Evolutionary conservation across 1,140 invertebrate species (phyloP), one percentile per base, ranked within the genome.

Genomic region (Drosophila sproati): DNA sequence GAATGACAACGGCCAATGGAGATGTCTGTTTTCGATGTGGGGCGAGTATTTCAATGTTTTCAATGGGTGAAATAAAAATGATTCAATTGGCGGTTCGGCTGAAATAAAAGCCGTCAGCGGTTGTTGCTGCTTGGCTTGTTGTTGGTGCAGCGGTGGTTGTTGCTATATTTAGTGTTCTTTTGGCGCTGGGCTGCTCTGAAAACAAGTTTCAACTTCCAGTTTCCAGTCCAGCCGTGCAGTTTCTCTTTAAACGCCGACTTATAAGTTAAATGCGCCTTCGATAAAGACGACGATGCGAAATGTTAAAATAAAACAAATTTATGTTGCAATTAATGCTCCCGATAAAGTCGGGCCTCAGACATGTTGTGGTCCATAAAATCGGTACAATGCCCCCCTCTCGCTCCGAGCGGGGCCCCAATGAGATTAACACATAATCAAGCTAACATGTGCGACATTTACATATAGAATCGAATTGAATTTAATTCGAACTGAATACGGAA

Each of bases 221-320:
- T 45, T 5, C 29, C 48, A 6, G 12, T 20, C 20, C 20, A 20
- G 78, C 61, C 54, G 62, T 70, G 77, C 77, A 82, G 74, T 71
- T 64, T 74, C 70, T 56, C 51, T 74, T 68, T 82, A 89, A 89
- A 85, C 77, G 80, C 69, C 74, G 85, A 78, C 77, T 80, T 88
- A 89, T 85, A 88, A 80, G 73, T 78, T 89, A 85, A 89, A 88
- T 78, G 80, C 80, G 73, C 55, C 73, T 72, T 64, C 70, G 85
- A 83, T 89, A 80, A 78, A 78, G 74, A 73, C 80, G 51, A 39
- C 62, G 75, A 90, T 89, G 85, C 85, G 85, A 89, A 89, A 89
- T 89, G 85, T 85, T 85, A 89, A 89, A 89, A 89, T 89, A 90
- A 89, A 89, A 89, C 68, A 85, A 89, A 89, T 89, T 89, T 90